Percentiles rank a stretch among this genome's conserved stretches.
Conservation (phyloP, 2,888 invertebrate species). For the Bombylius discolor region DNA sequence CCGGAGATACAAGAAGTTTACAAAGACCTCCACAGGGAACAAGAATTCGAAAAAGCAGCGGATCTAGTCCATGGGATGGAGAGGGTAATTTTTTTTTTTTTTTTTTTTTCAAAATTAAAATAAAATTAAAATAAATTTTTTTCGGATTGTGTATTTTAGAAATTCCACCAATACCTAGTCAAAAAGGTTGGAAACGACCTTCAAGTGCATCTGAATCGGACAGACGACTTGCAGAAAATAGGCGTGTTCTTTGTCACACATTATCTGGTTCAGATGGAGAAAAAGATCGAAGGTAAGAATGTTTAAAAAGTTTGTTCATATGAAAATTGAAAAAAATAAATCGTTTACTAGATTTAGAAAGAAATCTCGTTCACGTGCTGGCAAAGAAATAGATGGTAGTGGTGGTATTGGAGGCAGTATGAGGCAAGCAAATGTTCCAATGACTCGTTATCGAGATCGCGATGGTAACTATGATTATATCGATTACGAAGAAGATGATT, state of each 20-base stretch:
- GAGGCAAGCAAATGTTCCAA: constrained; percentile 14
- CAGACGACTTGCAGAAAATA: constrained; percentile 34
- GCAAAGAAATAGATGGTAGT: constrained; percentile 30
- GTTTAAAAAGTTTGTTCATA: not conserved
- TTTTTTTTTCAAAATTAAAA: not conserved
- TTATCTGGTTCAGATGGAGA: constrained; percentile 43
- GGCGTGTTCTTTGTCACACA: constrained; percentile 26
- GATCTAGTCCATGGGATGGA: constrained; percentile 44
- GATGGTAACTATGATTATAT: constrained; percentile 30
- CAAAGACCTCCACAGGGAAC: constrained; percentile 23
- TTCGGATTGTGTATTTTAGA: too few relatives aligned
- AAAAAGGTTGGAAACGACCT: constrained; percentile 42
- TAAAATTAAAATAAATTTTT: too few relatives aligned
- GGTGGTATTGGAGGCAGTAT: constrained; percentile 13
- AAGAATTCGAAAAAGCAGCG: constrained; percentile 34
- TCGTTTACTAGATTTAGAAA: constrained; percentile 27
- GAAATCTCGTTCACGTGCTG: constrained; percentile 38
- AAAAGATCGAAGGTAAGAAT: constrained; percentile 39
- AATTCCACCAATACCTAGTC: constrained; percentile 20
- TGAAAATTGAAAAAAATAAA: not conserved
- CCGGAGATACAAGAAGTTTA: constrained; percentile 27
- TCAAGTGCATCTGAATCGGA: constrained; percentile 44
- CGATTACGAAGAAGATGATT: constrained; percentile 19
- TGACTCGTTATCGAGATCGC: constrained; percentile 17
- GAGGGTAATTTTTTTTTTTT: constrained; percentile 24